Evolutionary conservation across 2,797 vertebrate genomes (phyloP).

Genomic region (Pseudochirops corinnae): DNA sequence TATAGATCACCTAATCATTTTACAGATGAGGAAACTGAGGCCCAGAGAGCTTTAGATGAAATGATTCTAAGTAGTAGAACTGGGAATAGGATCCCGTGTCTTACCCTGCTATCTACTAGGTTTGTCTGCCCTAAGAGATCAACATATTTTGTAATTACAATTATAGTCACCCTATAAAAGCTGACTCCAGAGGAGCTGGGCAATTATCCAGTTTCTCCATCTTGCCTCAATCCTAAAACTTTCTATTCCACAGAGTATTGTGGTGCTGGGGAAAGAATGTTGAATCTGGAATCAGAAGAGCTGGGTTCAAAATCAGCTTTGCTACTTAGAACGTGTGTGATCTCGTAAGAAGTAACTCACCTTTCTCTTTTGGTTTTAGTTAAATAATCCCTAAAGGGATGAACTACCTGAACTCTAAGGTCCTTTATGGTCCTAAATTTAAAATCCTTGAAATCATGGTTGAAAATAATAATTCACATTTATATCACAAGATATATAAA

Average conservation of each 20-base stretch:
- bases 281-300: not conserved
- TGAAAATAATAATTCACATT: not conserved
- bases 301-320: not conserved
- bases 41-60: not conserved
- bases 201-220: not conserved
- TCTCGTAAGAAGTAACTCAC: not conserved
- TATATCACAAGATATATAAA: not conserved
- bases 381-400: not conserved
- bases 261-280: not conserved
- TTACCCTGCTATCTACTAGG: not conserved
- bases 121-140: not conserved
- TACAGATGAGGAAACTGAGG: too few species aligned
- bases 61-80: not conserved
- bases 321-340: not conserved
- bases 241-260: slow-evolving; percentile 60
- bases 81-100: not conserved
- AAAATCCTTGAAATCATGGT: not conserved
- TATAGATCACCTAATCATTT: too few species aligned
- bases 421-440: not conserved
- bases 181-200: not conserved
- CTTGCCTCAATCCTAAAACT: slow-evolving; percentile 58
- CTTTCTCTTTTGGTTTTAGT: not conserved
- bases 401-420: not conserved
- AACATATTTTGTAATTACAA: not conserved
- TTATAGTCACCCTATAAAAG: not conserved